Evolutionary conservation across 2,888 invertebrate genomes (phyloP).

Genomic region (Ennomos fuscantarius): DNA sequence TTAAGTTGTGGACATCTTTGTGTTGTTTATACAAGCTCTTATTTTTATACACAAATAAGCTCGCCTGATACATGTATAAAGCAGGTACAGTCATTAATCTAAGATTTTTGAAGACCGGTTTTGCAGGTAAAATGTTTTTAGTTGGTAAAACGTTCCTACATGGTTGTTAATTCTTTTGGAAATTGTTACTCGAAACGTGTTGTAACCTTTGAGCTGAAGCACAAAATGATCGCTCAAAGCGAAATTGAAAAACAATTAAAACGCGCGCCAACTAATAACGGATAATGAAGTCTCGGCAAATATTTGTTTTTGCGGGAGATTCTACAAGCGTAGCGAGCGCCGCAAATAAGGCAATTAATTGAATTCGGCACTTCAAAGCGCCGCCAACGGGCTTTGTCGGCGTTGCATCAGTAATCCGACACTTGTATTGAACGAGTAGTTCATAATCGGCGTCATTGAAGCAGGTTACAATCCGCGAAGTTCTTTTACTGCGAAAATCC

Average conservation of each 20-base stretch:
- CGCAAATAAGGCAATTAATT: constrained; percentile 84
- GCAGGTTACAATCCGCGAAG: constrained; percentile 52
- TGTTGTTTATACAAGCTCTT: too few relatives aligned
- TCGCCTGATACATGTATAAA: too few relatives aligned
- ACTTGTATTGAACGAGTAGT: constrained; percentile 62
- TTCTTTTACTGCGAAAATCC: constrained; percentile 56
- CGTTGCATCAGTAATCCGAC: constrained; percentile 68
- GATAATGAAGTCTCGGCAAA: constrained; percentile 78
- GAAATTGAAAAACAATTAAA: constrained; percentile 60
- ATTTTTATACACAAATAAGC: too few relatives aligned
- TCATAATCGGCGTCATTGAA: constrained; percentile 38
- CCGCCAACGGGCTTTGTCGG: constrained; percentile 79
- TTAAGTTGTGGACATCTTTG: too few relatives aligned
- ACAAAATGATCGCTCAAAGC: constrained; percentile 26
- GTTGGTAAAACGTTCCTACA: too few relatives aligned
- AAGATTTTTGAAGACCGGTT: too few relatives aligned
- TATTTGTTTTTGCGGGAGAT: constrained; percentile 82
- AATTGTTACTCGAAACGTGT: not conserved
- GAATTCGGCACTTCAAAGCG: constrained; percentile 82
- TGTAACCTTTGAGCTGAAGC: not conserved
- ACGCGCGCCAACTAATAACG: constrained; percentile 74
- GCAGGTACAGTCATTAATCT: too few relatives aligned
- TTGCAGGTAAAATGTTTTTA: too few relatives aligned
- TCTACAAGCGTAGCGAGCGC: constrained; percentile 66
- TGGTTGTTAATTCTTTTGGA: too few relatives aligned